Evolutionary conservation across 2,888 invertebrate species (phyloP).

Genomic region (Ochropleura plecta): DNA sequence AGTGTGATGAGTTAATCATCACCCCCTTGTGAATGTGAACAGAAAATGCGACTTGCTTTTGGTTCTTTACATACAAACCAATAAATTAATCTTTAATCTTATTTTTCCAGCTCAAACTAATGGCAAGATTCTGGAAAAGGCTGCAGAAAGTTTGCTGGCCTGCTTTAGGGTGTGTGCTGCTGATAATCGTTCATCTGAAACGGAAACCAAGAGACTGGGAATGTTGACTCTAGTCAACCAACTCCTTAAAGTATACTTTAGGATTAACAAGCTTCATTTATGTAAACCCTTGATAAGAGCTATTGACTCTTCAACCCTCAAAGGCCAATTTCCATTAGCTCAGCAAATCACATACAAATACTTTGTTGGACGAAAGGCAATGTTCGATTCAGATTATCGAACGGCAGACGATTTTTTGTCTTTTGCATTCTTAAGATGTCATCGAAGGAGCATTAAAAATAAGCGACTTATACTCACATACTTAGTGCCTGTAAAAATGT

Average conservation of each 20-base stretch:
- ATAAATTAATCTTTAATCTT: not conserved
- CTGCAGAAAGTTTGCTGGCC: conserved; percentile 97
- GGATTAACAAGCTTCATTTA: conserved; percentile 96
- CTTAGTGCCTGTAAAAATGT: conserved; percentile 98
- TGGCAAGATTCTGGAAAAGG: conserved; percentile 96
- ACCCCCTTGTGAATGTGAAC: not conserved
- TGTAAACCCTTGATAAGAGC: conserved; percentile 99
- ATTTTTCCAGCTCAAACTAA: conserved; percentile 83
- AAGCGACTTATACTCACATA: conserved; percentile 98
- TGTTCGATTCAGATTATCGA: conserved; percentile 99
- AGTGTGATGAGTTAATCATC: not conserved
- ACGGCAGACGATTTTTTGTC: conserved; percentile 97
- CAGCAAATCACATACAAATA: conserved; percentile 99
- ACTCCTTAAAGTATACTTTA: conserved; percentile 97
- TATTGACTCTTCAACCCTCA: conserved; percentile 97
- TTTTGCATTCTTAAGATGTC: conserved; percentile 98
- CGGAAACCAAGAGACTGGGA: conserved; percentile 98
- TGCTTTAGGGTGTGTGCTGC: conserved; percentile 98
- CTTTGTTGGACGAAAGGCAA: conserved; percentile 98
- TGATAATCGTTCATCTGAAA: conserved; percentile 97
- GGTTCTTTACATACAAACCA: not conserved
- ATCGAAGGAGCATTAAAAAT: conserved; percentile 94
- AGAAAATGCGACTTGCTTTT: not conserved
- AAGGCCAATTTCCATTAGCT: conserved; percentile 96
- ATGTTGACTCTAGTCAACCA: conserved; percentile 99